Evolutionary conservation across 2,888 invertebrate genomes (phyloP), one percentile per base, ranked within the genome.

Genomic region (Criorhina ranunculi): DNA sequence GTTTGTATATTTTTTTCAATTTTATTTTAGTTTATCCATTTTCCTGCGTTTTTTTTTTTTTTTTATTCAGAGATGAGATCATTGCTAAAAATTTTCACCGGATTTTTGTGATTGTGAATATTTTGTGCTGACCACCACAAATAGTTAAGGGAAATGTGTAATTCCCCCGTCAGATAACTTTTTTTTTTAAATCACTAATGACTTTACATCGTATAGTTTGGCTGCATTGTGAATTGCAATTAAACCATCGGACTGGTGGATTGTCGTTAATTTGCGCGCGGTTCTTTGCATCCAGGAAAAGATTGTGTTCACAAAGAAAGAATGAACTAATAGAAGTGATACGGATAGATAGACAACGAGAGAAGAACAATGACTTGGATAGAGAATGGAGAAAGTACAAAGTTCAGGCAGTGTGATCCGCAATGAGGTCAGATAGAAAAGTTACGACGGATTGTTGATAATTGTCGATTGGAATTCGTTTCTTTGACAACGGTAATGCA

Each of bases 141-240:
- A 76, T 67, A 46, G 51, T 59, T 57, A 55, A 55, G 19, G 29
- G 19, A 46, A 55, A 77, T 77, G 60, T 42, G 60, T 62, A 29
- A 70, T 77, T 77, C 76, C 15, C 51, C 53, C 4, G 1, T 42
- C 53, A 37, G 62, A 69, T 53, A 53, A 51, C 35, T 29, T 40
- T 31, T 42, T 35, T 29, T 40, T 31, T 42, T 35, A 24, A 24
- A 24, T 1, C 29, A 53, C 37, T 70, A 62, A 70, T 77, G 60
- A 46, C 15, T 72, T 70, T 59, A 46, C 57, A 42, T 70, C 33
- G 49, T 33, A n/a, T n/a, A 70, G 35, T 66, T 40, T 29, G 2
- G 17, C 42, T 59, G 46, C 35, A 66, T 57, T 66, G 44, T 76
- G 78, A 46, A 70, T 64, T 70, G 24, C 64, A 72, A 64, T 78